Percentiles rank a stretch among this genome's conserved stretches.
Conservation (phyloP, 2,888 invertebrate species). For the Agrotis ipsilon region DNA sequence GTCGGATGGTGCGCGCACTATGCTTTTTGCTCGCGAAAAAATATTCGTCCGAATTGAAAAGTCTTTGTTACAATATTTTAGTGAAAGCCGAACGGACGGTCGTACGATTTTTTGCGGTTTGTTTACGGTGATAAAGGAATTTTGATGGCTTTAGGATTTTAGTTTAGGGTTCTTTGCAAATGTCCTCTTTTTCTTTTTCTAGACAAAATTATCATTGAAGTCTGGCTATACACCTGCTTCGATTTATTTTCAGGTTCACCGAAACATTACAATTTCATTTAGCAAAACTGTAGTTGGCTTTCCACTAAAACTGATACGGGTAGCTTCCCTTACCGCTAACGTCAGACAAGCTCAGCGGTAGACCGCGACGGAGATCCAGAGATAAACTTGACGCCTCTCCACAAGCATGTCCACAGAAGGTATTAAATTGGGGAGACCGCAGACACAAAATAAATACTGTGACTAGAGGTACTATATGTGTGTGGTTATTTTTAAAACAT, state of each 20-base stretch:
- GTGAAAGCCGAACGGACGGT: constrained; percentile 66
- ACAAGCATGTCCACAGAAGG: constrained; percentile 39
- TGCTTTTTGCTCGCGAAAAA: constrained; percentile 69
- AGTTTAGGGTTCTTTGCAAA: constrained; percentile 34
- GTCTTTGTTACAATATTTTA: constrained; percentile 73
- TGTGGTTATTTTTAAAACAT: too few relatives aligned
- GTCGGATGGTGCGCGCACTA: constrained; percentile 60
- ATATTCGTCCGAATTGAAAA: constrained; percentile 72
- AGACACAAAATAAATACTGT: constrained; percentile 24
- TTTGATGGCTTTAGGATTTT: constrained; percentile 50
- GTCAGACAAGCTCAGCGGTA: constrained; percentile 27
- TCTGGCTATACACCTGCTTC: background rate
- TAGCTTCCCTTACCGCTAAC: background rate
- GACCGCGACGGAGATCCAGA: constrained; percentile 46
- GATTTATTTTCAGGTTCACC: background rate
- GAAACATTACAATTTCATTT: background rate
- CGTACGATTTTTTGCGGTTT: constrained; percentile 67
- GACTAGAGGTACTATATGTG: constrained; percentile 2
- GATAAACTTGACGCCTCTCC: constrained; percentile 44
- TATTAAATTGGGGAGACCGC: constrained; percentile 21
- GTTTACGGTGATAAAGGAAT: constrained; percentile 62
- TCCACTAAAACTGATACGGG: constrained; percentile 7
- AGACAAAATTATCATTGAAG: background rate
- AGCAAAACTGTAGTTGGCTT: background rate
- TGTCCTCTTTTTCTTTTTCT: background rate